These are phyloP conservation scores for Nilaparvata lugens DNA, from an alignment of 1,140 invertebrate species.

Conservation along the genomic window DNA sequence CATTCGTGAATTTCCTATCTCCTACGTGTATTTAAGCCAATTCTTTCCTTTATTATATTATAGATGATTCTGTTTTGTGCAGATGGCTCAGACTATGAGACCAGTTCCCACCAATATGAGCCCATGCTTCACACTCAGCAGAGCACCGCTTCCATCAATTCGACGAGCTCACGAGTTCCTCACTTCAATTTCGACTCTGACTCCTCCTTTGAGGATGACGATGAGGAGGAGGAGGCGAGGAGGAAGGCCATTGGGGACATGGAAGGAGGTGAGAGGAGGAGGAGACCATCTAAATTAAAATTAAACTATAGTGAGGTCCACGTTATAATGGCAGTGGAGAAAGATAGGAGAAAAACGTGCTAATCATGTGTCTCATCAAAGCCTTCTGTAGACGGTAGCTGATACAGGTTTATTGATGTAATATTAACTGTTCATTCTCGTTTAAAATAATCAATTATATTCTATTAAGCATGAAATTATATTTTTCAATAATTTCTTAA, in stretches of 20 bases:
- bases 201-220: constrained; percentile 13
- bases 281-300: not conserved
- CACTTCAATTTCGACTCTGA: constrained; percentile 23
- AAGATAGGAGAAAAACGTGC: no score
- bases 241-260: not conserved
- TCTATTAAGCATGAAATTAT: no score
- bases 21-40: no score
- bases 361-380: no score
- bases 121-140: constrained; percentile 1
- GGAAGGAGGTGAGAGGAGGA: not conserved
- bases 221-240: not conserved
- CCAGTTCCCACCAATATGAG: constrained; percentile 12
- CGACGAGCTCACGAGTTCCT: constrained; percentile 17
- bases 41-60: not conserved
- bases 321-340: no score
- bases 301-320: no score
- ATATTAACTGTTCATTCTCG: no score
- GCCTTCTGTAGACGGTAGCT: no score
- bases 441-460: no score
- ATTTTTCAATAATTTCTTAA: no score
- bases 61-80: constrained; percentile 13
- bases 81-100: constrained; percentile 15
- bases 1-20: not conserved
- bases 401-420: no score
- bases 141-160: constrained; percentile 7